Evolutionary conservation across 37 sponge, comb jelly and placozoan genomes (phyloP).

Genomic region (Trichoplax adhaerens): DNA sequence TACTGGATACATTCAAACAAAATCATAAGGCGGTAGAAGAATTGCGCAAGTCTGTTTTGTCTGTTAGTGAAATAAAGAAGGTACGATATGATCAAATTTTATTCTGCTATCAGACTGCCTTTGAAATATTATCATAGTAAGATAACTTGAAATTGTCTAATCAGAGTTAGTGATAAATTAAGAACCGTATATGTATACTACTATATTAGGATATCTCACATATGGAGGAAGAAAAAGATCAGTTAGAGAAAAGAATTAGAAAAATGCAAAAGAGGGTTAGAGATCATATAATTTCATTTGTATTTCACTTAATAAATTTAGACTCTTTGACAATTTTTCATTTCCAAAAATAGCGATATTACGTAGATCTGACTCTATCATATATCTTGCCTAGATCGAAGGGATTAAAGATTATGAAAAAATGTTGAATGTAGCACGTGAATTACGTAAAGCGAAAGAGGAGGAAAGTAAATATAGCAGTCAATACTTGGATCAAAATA

Average conservation of each 20-base stretch:
- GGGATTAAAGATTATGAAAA: conserved; percentile 28
- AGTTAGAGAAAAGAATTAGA: conserved; percentile 47
- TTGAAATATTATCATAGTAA: background rate
- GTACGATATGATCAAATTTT: background rate
- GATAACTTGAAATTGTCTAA: background rate
- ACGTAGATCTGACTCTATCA: background rate
- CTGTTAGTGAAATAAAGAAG: conserved; percentile 63
- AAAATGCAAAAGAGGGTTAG: conserved; percentile 42
- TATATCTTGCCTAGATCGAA: conserved; percentile 5
- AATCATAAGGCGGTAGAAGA: conserved; percentile 75
- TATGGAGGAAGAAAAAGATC: conserved; percentile 96
- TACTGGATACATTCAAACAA: conserved; percentile 83
- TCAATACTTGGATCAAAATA: conserved; percentile 47
- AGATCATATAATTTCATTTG: background rate
- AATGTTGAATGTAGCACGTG: conserved; percentile 49
- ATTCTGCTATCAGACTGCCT: background rate
- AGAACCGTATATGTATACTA: background rate
- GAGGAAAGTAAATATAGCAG: conserved; percentile 28
- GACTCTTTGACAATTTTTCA: background rate
- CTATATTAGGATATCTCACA: conserved; percentile 50
- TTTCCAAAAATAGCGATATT: too few relatives aligned
- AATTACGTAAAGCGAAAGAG: conserved; percentile 42
- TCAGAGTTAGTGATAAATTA: background rate
- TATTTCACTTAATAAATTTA: background rate
- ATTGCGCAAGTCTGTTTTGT: conserved; percentile 52